Evolutionary conservation across 2,113 vertebrate species (phyloP), one percentile per base, ranked within the genome.

Genomic region (Halcyon malimbica): DNA sequence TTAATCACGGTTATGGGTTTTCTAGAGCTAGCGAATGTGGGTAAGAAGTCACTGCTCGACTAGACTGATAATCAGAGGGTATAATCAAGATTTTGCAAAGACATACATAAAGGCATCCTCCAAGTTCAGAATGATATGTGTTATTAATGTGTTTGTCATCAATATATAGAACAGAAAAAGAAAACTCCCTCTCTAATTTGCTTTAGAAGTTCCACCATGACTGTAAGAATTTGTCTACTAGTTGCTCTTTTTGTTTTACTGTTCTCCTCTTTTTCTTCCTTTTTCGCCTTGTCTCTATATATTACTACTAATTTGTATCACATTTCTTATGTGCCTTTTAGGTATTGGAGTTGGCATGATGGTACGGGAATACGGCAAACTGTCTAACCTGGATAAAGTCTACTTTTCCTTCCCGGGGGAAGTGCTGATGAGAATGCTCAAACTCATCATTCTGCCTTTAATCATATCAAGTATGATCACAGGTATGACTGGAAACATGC

Each of bases 391-490:
- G 86, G 96, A 99, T 81, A 99, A 99, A 93, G 98, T 99, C 97
- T 99, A 99, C 92, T 99, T 99, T 68, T 98, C 99, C 63, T 99
- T 99, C 97, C 99, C 99, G 0, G 99, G 99, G 89, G 99, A 99
- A 92, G 92, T 99, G 92, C 98, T 99, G 46, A 99, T 99, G 99
- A 98, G 99, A 86, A 99, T 99, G 99, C 98, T 99, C 59, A 99
- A 99, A 93, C 98, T 99, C 65, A 97, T 99, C 96, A 99, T 99
- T 97, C 97, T 99, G 41, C 99, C 99, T 0, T 98, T 99, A 96
- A 99, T 99, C 97, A 98, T 99, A 94, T 99, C 99, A 86, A 99
- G 99, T 98, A 99, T 99, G 98, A 99, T 99, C 93, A 99, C 99
- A 99, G 99, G 99, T 99, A 98, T 90, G 91, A 59, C 51, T 89